These are phyloP conservation scores for Lepidocyrtoides sp. DNA, from an alignment of 2,888 invertebrate species.

Conservation along the genomic window DNA sequence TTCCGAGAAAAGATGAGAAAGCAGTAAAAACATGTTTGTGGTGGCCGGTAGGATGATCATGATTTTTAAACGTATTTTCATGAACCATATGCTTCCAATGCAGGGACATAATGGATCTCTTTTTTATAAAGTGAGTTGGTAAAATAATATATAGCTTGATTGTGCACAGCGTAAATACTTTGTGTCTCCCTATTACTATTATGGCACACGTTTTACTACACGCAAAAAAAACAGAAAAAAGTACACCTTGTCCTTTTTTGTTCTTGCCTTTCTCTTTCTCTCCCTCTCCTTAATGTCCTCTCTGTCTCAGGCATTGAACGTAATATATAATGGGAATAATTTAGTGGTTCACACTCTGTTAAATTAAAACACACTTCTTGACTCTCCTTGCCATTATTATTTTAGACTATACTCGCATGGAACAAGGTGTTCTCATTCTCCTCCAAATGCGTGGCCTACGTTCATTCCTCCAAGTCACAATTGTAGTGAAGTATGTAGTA, in stretches of 20 bases:
- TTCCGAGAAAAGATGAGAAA: neutral
- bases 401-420: neutral
- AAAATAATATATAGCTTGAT: slow-evolving; percentile 9
- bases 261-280: slow-evolving; percentile 52
- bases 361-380: slow-evolving; percentile 71
- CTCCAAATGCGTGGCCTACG: neutral
- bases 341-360: slow-evolving; percentile 78
- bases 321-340: slow-evolving; percentile 76
- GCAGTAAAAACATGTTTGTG: slow-evolving; percentile 16
- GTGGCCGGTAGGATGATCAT: slow-evolving; percentile 19
- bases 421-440: slow-evolving; percentile 10
- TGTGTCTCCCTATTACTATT: slow-evolving; percentile 4
- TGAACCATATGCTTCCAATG: neutral
- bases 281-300: slow-evolving; percentile 56
- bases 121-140: neutral
- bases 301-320: slow-evolving; percentile 58
- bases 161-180: slow-evolving; percentile 15
- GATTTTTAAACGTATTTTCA: slow-evolving; percentile 34
- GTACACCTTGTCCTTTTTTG: slow-evolving; percentile 58
- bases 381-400: slow-evolving; percentile 38
- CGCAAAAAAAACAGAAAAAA: neutral
- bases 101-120: neutral
- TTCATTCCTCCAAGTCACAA: slow-evolving; percentile 22
- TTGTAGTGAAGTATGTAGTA: slow-evolving; percentile 34
- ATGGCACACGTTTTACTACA: neutral